Evolutionary conservation across 2,888 invertebrate genomes (phyloP).

Genomic region (Villa cingulata): DNA sequence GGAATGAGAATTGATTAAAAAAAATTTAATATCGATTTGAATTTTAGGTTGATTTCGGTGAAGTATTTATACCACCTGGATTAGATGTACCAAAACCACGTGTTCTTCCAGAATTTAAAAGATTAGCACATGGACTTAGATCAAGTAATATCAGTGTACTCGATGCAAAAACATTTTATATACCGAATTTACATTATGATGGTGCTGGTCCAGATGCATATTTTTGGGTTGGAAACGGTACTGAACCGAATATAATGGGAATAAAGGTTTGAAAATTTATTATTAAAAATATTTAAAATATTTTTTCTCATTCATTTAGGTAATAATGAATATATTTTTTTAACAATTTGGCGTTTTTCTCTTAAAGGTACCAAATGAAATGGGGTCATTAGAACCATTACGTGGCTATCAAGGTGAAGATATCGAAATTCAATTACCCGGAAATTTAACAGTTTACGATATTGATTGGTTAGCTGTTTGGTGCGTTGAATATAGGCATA

Average conservation of each 20-base stretch:
- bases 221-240: slow-evolving; percentile 87
- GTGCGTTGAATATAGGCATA: slow-evolving; percentile 81
- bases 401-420: slow-evolving; percentile 82
- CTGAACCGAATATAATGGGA: slow-evolving; percentile 66
- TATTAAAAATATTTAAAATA: too few relatives aligned
- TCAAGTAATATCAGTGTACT: slow-evolving; percentile 84
- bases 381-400: slow-evolving; percentile 66
- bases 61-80: slow-evolving; percentile 60
- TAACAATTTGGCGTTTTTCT: not conserved
- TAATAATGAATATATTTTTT: not conserved
- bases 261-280: slow-evolving; percentile 47
- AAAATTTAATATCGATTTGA: slow-evolving; percentile 15
- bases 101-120: slow-evolving; percentile 72
- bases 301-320: not conserved
- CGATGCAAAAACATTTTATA: slow-evolving; percentile 83
- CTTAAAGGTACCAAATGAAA: slow-evolving; percentile 67
- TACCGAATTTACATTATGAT: slow-evolving; percentile 84
- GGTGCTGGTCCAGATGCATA: slow-evolving; percentile 86
- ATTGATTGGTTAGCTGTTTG: slow-evolving; percentile 86
- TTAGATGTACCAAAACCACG: slow-evolving; percentile 68
- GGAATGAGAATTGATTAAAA: too few relatives aligned
- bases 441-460: slow-evolving; percentile 72
- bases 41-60: slow-evolving; percentile 74
- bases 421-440: slow-evolving; percentile 78
- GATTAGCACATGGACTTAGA: slow-evolving; percentile 74